A percentile compares a stretch with the other conserved stretches of the same genome.
Evolutionary conservation across 2,113 vertebrate genomes (phyloP).

Genomic region (Pelobates fuscus): DNA sequence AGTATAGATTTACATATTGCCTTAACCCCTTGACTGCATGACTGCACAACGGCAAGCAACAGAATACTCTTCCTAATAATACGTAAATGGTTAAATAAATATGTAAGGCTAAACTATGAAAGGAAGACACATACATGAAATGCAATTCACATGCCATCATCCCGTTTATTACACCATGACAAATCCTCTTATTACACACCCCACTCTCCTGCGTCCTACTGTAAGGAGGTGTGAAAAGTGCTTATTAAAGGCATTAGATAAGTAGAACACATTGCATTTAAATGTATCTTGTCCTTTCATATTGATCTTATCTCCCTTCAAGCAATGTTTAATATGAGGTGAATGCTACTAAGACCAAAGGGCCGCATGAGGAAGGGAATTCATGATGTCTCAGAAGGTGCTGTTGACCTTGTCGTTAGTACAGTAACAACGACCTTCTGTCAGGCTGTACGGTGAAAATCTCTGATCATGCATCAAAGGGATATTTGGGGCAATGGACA

Average conservation of each 20-base stretch:
- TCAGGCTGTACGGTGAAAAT: background rate
- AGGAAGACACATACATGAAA: too few relatives aligned
- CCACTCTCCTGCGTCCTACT: background rate
- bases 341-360: constrained; percentile 47
- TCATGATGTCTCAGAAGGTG: constrained; percentile 53
- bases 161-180: background rate
- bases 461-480: constrained; percentile 26
- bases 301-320: background rate
- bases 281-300: background rate
- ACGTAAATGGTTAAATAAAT: too few relatives aligned
- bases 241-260: background rate
- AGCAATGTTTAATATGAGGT: background rate
- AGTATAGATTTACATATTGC: too few relatives aligned
- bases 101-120: too few relatives aligned
- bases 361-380: constrained; percentile 36
- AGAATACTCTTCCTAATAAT: too few relatives aligned
- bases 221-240: background rate
- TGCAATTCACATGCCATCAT: background rate
- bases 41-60: too few relatives aligned
- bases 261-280: background rate
- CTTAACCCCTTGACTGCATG: too few relatives aligned
- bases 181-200: background rate
- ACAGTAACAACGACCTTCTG: constrained; percentile 61
- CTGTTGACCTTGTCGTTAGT: constrained; percentile 57
- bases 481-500: background rate